These are phyloP conservation scores for Parapristionchus giblindavisi DNA, from an alignment of 2,888 invertebrate genomes.

Conservation along the genomic window DNA sequence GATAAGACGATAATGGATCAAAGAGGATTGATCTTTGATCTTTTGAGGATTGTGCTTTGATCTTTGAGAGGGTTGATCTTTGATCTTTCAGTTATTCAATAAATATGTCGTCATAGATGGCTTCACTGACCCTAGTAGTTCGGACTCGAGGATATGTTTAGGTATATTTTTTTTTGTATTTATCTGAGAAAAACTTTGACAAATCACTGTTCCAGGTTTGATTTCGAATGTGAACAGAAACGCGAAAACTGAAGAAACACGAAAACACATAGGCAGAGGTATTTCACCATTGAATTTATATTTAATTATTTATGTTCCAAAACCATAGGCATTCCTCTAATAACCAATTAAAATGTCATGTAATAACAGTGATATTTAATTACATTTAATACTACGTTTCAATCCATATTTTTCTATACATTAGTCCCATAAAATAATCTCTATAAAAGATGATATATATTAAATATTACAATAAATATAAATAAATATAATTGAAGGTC, in stretches of 20 bases:
- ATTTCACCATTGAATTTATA: not conserved
- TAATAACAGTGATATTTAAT: too few relatives aligned
- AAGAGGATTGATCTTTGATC: not conserved
- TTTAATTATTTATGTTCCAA: too few relatives aligned
- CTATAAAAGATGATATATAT: not conserved
- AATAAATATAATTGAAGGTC: slow-evolving; percentile 20
- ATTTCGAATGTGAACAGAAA: slow-evolving; percentile 97
- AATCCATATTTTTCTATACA: too few relatives aligned
- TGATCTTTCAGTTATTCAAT: slow-evolving; percentile 9
- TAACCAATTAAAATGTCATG: too few relatives aligned
- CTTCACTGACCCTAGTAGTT: slow-evolving; percentile 87
- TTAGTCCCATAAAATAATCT: too few relatives aligned
- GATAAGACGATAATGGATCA: not conserved
- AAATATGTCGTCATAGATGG: slow-evolving; percentile 79
- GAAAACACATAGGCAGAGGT: slow-evolving; percentile 95
- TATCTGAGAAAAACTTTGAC: not conserved
- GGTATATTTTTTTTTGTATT: too few relatives aligned
- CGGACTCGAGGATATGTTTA: slow-evolving; percentile 85
- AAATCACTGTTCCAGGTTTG: slow-evolving; percentile 75
- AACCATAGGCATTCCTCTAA: too few relatives aligned
- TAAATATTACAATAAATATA: not conserved
- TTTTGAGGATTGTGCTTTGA: not conserved
- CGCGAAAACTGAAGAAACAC: slow-evolving; percentile 96
- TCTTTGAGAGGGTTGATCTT: not conserved
- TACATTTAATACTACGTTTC: too few relatives aligned